These are phyloP conservation scores for Dryobates pubescens DNA, from an alignment of 2,797 vertebrate genomes.

Conservation along the genomic window DNA sequence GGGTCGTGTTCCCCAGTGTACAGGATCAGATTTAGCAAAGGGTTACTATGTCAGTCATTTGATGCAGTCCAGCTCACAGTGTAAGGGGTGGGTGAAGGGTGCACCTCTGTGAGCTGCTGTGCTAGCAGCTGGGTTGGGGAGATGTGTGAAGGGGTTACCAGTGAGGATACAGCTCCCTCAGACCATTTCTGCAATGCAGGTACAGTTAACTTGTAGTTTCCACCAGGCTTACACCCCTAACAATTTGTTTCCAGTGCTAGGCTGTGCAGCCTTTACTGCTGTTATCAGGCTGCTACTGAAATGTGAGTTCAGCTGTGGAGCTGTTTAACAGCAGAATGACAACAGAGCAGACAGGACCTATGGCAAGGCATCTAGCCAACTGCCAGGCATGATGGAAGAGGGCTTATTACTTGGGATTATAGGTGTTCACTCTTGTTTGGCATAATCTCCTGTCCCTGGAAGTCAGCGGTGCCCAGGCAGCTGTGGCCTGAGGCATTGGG, in stretches of 20 bases:
- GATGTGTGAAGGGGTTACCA: rapidly evolving
- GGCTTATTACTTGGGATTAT: background rate
- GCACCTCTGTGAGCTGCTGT: background rate
- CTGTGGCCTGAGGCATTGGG: background rate
- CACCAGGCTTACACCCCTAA: background rate
- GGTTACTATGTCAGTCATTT: background rate
- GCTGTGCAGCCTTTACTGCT: background rate
- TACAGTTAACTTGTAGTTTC: background rate
- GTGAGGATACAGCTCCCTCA: background rate
- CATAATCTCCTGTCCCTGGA: background rate
- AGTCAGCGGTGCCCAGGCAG: background rate
- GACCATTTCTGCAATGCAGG: background rate
- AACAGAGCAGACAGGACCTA: background rate
- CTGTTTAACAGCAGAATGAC: background rate
- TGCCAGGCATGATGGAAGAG: background rate
- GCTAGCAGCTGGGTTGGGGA: background rate
- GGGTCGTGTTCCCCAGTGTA: background rate
- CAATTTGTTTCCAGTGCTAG: background rate
- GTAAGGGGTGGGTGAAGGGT: background rate
- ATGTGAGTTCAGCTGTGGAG: background rate
- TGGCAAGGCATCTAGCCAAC: background rate
- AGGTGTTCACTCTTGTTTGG: background rate
- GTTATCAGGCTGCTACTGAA: background rate
- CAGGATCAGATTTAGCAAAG: background rate
- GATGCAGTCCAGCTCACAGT: background rate